phyloP scores from a whole-genome alignment of 2,113 vertebrate species.

The Lepidothrix coronata region DNA sequence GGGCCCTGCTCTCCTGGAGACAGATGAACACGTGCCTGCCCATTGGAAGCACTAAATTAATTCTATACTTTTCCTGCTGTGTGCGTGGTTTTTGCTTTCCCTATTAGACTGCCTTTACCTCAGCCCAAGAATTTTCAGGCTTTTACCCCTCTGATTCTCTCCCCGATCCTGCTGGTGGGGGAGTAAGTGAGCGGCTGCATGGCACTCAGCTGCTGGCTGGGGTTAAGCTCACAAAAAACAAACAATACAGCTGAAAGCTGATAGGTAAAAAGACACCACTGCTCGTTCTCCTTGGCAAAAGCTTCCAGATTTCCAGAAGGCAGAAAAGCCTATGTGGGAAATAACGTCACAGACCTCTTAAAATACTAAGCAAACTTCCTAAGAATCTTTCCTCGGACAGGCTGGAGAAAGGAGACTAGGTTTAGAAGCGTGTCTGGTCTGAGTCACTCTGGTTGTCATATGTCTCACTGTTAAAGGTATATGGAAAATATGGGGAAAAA shows the following conservation, averaged over 20 bases:
- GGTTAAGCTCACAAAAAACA: background rate
- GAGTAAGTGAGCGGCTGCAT: no score
- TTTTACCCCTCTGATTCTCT: no score
- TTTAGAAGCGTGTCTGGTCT: background rate
- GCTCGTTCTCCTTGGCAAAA: background rate
- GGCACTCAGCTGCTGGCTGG: no score
- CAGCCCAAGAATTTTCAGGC: background rate
- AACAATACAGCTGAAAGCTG: background rate
- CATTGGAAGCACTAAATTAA: background rate
- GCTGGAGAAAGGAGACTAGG: background rate
- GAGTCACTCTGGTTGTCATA: background rate
- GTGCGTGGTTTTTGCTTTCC: background rate
- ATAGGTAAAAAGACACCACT: background rate
- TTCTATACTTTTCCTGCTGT: background rate
- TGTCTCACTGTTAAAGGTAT: background rate
- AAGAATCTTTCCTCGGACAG: background rate
- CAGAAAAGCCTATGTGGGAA: background rate
- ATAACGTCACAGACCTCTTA: background rate
- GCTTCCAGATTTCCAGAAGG: background rate
- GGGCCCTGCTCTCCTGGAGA: background rate
- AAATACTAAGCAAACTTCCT: background rate
- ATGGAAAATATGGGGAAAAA: background rate
- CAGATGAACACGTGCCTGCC: background rate
- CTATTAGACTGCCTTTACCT: background rate
- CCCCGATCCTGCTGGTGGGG: no score